phyloP scores from a whole-genome alignment of 2,888 invertebrate genomes.

The Ferdinandea cuprea region DNA sequence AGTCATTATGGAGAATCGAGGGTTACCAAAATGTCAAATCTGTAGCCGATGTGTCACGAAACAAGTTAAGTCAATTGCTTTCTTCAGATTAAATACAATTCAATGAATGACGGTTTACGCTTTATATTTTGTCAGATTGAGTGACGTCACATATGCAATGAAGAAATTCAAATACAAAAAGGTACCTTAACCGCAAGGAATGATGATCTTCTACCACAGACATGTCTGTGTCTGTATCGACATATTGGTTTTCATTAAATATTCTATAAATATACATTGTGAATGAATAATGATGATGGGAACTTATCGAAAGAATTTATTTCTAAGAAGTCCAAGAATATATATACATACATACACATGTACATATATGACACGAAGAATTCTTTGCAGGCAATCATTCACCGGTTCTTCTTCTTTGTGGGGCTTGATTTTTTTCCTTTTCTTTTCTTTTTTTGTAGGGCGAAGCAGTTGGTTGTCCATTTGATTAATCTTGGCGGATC shows the following conservation, averaged over 20 bases:
- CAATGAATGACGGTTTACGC: too few relatives aligned
- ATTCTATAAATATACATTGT: neutral
- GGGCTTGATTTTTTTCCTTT: neutral
- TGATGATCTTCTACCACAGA: neutral
- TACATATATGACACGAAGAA: neutral
- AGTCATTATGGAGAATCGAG: neutral
- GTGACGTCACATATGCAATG: neutral
- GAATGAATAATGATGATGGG: constrained; percentile 3
- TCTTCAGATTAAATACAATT: too few relatives aligned
- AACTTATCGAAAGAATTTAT: neutral
- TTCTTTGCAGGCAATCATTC: neutral
- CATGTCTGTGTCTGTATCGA: neutral
- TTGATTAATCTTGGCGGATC: too few relatives aligned
- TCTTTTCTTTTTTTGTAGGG: too few relatives aligned
- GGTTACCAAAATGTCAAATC: too few relatives aligned
- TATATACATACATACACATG: too few relatives aligned
- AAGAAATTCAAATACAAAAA: too few relatives aligned
- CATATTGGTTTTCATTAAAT: neutral
- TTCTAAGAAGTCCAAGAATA: neutral
- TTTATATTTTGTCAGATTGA: too few relatives aligned
- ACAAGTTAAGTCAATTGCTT: neutral
- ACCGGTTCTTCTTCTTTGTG: neutral
- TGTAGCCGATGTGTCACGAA: too few relatives aligned
- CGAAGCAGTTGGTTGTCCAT: too few relatives aligned
- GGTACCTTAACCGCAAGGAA: too few relatives aligned